Evolutionary conservation across 37 sponge, comb jelly and placozoan species (phyloP), one percentile per base, ranked within the genome.

Genomic region (Aplysina aerophoba): DNA sequence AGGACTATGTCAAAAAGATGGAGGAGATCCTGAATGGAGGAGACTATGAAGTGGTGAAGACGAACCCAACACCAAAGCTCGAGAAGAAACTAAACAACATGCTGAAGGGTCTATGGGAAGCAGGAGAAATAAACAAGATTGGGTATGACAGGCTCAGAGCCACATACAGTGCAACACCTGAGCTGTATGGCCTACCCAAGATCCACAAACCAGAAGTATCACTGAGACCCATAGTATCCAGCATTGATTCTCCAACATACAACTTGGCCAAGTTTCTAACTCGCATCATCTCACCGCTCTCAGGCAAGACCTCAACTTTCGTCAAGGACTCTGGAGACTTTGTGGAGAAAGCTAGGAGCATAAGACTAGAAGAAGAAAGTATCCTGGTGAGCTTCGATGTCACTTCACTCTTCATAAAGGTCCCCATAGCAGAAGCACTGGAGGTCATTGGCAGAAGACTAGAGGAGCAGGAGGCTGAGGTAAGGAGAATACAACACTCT

Each of bases 251-350:
- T 19, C 74, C 74, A 13, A 38, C 74, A 8, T 73, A 73, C 41
- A 33, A 73, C 17, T 20, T 73, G 17, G 38, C 74, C 22, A 73
- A 73, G 39, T 19, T 21, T 40, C 38, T 73, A 21, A 19, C 74
- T 19, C 41, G 40, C 12, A 33, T 73, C 74, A 73, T 73, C 41
- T 73, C 74, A 20, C 35, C 74, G 21, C 74, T 37, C 21, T 21
- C 41, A 38, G 74, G 74, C 40, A 73, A 13, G 40, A 73, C 74
- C 21, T 73, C 74, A 12, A 38, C 74, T 40, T 73, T 38, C 37
- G 74, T 73, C 74, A 73, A 30, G 74, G 74, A 73, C 30, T 73
- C 74, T 12, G 74, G 74, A 31, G 74, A 73, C 39, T 73, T 73
- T 30, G 74, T 73, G 40, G 20, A 33, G 41, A 73, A 73, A 19